phyloP scores from a whole-genome alignment of 2,113 vertebrate species.

The Amblyornis subalaris region DNA sequence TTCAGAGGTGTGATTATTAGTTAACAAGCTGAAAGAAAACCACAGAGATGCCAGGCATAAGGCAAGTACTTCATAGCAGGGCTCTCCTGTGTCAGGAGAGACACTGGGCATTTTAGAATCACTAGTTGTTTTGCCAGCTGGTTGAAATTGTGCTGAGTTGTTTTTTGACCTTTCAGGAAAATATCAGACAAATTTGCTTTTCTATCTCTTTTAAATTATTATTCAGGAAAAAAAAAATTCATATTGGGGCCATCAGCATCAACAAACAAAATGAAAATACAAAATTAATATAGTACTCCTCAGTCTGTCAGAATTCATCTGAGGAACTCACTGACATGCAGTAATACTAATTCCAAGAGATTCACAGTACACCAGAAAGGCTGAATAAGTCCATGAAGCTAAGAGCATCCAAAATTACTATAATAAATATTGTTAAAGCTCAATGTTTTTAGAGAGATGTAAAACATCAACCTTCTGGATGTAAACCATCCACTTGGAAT shows the following conservation, averaged over 20 bases:
- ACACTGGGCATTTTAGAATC: background rate
- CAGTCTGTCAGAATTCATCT: background rate
- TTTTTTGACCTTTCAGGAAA: background rate
- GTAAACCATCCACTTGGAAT: background rate
- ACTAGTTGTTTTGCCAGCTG: background rate
- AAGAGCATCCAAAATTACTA: background rate
- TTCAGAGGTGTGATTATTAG: background rate
- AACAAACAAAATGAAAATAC: background rate
- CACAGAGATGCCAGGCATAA: background rate
- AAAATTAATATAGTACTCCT: background rate
- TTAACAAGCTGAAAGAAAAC: background rate
- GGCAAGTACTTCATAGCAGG: background rate
- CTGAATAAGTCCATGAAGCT: background rate
- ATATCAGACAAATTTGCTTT: background rate
- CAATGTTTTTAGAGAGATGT: background rate
- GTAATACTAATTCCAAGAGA: background rate
- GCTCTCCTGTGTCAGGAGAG: background rate
- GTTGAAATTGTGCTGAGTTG: background rate
- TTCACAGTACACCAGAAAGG: background rate
- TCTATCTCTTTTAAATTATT: background rate
- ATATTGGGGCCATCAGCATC: background rate
- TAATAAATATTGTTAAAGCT: background rate
- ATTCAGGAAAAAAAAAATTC: background rate
- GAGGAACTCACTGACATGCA: background rate
- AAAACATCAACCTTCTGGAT: background rate